Evolutionary conservation across 2,113 vertebrate genomes (phyloP).

Genomic region (Cavia porcellus): DNA sequence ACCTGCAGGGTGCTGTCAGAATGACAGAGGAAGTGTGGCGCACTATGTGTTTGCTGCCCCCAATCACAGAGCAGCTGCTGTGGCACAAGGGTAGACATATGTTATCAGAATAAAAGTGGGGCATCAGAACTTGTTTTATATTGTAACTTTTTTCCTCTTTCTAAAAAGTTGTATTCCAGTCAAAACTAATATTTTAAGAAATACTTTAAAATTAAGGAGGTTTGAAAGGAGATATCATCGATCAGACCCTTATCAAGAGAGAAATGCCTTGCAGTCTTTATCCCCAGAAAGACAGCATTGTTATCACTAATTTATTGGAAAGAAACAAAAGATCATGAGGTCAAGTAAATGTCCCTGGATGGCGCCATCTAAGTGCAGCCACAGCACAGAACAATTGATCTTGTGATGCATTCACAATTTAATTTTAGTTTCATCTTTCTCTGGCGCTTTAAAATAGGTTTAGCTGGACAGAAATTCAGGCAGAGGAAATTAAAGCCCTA

Average conservation of each 20-base stretch:
- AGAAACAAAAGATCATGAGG: not conserved
- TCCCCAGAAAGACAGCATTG: not conserved
- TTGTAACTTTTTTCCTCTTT: conserved; percentile 39
- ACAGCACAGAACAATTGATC: not conserved
- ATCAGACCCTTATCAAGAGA: not conserved
- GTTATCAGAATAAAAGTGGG: not conserved
- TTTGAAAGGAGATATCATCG: not conserved
- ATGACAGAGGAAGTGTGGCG: not conserved
- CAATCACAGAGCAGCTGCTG: not conserved
- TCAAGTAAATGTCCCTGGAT: not conserved
- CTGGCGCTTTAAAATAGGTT: not conserved
- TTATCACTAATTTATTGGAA: conserved; percentile 5
- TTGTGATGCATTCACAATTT: not conserved
- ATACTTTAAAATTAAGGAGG: conserved; percentile 56
- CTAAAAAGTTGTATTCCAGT: conserved; percentile 7
- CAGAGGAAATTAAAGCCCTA: not conserved
- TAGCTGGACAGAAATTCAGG: not conserved
- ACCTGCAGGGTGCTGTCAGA: not conserved
- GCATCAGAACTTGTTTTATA: conserved; percentile 28
- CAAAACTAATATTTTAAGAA: conserved; percentile 60
- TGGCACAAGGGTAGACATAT: not conserved
- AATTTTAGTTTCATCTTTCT: not conserved
- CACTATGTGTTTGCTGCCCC: not conserved
- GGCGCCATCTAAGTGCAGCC: not conserved
- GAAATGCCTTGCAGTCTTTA: not conserved